phyloP scores from a whole-genome alignment of 1,140 invertebrate genomes.

The Calycopis cecrops region DNA sequence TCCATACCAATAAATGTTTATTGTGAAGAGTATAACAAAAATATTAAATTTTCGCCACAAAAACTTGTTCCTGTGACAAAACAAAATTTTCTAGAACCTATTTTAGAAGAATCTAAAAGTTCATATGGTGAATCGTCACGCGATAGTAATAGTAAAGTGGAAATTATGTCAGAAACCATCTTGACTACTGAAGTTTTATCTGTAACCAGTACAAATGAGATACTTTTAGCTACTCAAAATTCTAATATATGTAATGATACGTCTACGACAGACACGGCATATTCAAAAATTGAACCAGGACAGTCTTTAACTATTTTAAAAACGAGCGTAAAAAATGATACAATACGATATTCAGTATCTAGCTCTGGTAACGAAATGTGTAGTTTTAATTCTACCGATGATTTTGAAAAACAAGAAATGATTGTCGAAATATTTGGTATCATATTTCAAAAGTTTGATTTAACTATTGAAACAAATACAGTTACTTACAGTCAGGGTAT shows the following conservation, averaged over 20 bases:
- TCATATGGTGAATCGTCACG: conserved; percentile 45
- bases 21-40: conserved; percentile 50
- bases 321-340: conserved; percentile 8
- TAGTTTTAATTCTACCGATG: conserved; percentile 54
- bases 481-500: conserved; percentile 10
- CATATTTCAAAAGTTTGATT: conserved; percentile 38
- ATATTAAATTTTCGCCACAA: conserved; percentile 40
- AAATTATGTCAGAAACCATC: neutral
- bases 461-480: conserved; percentile 8
- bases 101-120: conserved; percentile 64
- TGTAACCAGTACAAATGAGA: neutral
- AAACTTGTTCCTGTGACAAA: conserved; percentile 34
- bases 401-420: conserved; percentile 61
- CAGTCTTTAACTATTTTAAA: too few species aligned
- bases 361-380: conserved; percentile 30
- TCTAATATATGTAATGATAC: too few species aligned
- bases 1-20: conserved; percentile 63
- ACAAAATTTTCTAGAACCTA: conserved; percentile 46
- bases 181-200: neutral
- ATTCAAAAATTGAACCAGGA: neutral
- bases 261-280: neutral
- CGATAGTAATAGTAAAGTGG: conserved; percentile 16
- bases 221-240: too few species aligned
- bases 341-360: conserved; percentile 21
- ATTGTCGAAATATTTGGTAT: conserved; percentile 43